Evolutionary conservation across 2,113 vertebrate species (phyloP).

Genomic region (Amphilophus citrinellus): DNA sequence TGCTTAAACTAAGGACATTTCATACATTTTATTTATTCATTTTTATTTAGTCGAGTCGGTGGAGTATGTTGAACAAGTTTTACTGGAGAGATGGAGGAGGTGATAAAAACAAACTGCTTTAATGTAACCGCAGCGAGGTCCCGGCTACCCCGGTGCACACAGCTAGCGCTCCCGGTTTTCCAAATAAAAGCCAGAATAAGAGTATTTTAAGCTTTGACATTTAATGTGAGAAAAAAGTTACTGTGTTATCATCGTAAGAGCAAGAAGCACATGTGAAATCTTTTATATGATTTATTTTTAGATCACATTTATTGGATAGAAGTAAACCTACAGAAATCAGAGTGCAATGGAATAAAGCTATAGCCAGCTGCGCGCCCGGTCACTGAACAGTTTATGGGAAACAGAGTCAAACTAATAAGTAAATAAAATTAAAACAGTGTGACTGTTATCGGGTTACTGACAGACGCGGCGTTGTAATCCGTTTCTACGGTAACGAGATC

Average conservation of each 20-base stretch:
- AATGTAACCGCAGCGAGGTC: background rate
- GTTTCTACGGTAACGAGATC: slow-evolving; percentile 47
- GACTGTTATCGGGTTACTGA: background rate
- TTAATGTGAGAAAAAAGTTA: background rate
- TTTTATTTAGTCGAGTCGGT: background rate
- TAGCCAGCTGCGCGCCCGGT: too few species aligned
- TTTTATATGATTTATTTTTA: background rate
- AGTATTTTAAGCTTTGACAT: too few species aligned
- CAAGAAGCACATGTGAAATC: background rate
- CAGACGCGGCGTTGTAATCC: background rate
- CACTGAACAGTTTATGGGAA: too few species aligned
- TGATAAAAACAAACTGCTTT: background rate
- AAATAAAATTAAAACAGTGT: background rate
- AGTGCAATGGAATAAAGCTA: too few species aligned
- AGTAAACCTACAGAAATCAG: background rate
- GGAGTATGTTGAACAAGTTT: background rate
- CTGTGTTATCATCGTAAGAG: background rate
- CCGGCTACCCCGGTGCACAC: background rate
- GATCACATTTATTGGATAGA: background rate
- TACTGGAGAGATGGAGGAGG: too few species aligned
- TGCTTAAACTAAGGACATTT: too few species aligned
- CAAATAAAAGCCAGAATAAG: slow-evolving; percentile 25
- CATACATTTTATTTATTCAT: background rate
- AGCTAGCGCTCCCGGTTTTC: slow-evolving; percentile 1
- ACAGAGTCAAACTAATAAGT: background rate